phyloP scores from a whole-genome alignment of 2,797 vertebrate species.

The Molossus alvarezi region DNA sequence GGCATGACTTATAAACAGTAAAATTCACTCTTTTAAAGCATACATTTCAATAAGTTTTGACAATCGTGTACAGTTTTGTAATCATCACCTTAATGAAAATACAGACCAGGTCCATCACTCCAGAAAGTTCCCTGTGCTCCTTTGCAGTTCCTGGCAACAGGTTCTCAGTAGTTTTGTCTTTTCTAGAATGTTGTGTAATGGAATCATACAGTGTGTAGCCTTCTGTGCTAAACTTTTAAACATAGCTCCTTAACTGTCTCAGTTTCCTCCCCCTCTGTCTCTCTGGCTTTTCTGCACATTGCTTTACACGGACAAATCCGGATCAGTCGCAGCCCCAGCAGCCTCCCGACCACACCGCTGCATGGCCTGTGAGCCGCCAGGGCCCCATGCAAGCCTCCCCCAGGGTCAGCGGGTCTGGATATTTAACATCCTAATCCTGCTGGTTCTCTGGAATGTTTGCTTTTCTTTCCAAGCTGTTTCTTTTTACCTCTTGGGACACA shows the following conservation, averaged over 20 bases:
- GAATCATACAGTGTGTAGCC: background rate
- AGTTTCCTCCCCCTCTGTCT: constrained; percentile 25
- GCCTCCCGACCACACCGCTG: background rate
- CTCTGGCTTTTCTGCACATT: constrained; percentile 5
- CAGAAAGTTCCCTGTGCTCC: background rate
- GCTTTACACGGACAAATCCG: constrained; percentile 63
- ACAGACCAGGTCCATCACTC: background rate
- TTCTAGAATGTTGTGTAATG: constrained; percentile 16
- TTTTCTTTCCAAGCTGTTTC: constrained; percentile 29
- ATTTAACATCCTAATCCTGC: background rate
- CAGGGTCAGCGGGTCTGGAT: background rate
- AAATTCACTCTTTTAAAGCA: background rate
- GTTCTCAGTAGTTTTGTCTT: constrained; percentile 37
- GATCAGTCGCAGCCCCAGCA: background rate
- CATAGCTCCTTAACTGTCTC: background rate
- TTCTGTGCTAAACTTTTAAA: constrained; percentile 40
- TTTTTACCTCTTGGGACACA: background rate
- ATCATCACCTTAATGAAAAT: background rate
- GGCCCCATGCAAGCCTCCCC: background rate
- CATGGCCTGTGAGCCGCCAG: background rate
- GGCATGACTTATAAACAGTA: constrained; percentile 34
- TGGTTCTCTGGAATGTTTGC: background rate
- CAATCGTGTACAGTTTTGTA: background rate
- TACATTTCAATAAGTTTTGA: constrained; percentile 14
- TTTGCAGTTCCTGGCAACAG: background rate